A percentile compares a stretch with the other conserved stretches of the same genome.
These are phyloP conservation scores for Argynnis bischoffii DNA, from an alignment of 2,888 invertebrate genomes.

Conservation along the genomic window DNA sequence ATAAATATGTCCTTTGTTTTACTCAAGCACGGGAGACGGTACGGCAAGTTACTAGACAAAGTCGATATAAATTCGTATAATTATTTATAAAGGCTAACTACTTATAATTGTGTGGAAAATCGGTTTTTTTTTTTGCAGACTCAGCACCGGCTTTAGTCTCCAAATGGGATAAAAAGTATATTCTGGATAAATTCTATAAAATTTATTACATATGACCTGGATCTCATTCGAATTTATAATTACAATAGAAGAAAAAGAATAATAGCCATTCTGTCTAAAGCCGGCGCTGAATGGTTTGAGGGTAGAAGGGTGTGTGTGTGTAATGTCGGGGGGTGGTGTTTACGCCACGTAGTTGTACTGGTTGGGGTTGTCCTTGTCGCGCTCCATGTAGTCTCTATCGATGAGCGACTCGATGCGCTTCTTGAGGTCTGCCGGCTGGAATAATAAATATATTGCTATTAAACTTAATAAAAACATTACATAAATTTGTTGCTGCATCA, in stretches of 20 bases:
- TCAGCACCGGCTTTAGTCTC: background rate
- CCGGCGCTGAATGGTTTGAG: constrained; percentile 3
- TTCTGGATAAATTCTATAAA: too few relatives aligned
- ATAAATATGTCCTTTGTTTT: background rate
- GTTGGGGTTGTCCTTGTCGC: constrained; percentile 98
- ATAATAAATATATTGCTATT: background rate
- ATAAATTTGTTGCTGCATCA: too few relatives aligned
- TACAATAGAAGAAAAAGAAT: too few relatives aligned
- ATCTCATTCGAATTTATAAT: too few relatives aligned
- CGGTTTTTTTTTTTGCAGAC: background rate
- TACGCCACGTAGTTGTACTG: constrained; percentile 99
- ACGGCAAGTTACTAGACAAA: constrained; percentile 3
- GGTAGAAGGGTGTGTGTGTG: constrained; percentile 23
- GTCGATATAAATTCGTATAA: background rate
- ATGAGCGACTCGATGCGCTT: constrained; percentile 99
- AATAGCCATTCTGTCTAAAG: background rate
- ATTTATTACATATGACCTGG: too few relatives aligned
- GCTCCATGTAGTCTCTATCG: constrained; percentile 99
- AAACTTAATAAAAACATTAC: too few relatives aligned
- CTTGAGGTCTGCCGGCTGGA: constrained; percentile 97
- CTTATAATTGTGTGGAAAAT: background rate
- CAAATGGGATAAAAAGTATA: too few relatives aligned
- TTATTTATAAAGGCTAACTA: constrained; percentile 1
- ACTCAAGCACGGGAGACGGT: background rate
- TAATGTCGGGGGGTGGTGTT: constrained; percentile 44